These are phyloP conservation scores for Ophonus ardosiacus DNA, from an alignment of 2,888 invertebrate genomes.

Conservation along the genomic window DNA sequence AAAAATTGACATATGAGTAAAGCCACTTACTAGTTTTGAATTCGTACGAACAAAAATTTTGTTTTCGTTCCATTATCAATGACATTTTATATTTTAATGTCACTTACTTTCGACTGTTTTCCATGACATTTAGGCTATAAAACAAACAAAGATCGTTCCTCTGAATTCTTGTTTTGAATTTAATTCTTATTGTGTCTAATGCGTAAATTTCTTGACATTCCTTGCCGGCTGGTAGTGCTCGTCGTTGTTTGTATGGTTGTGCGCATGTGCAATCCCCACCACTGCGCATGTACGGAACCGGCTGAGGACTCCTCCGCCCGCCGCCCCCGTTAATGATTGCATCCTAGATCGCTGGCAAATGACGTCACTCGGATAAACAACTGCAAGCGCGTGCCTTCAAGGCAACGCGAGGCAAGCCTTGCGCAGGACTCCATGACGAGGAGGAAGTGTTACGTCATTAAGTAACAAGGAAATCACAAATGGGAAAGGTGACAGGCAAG, in stretches of 20 bases:
- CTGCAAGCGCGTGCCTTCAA: slow-evolving; percentile 50
- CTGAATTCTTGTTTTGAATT: not conserved
- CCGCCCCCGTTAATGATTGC: slow-evolving; percentile 70
- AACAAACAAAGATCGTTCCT: no score
- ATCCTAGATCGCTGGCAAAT: slow-evolving; percentile 68
- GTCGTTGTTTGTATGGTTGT: slow-evolving; percentile 32
- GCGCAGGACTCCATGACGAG: not conserved
- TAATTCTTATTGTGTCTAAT: slow-evolving; percentile 1
- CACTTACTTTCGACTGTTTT: no score
- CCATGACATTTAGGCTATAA: no score
- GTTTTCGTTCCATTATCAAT: no score
- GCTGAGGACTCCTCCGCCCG: slow-evolving; percentile 44
- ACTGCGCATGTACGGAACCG: slow-evolving; percentile 72
- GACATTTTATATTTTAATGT: no score
- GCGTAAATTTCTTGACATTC: slow-evolving; percentile 43
- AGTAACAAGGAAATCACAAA: not conserved
- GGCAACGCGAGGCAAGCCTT: slow-evolving; percentile 8
- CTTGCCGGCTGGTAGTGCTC: slow-evolving; percentile 16
- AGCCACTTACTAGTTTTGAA: no score
- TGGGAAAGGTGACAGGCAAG: not conserved
- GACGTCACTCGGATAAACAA: slow-evolving; percentile 73
- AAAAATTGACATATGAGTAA: no score
- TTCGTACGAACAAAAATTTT: no score
- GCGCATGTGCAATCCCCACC: slow-evolving; percentile 18
- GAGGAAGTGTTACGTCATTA: slow-evolving; percentile 9